These are phyloP conservation scores for Nanger granti DNA, from an alignment of 2,113 vertebrate species.

Conservation along the genomic window DNA sequence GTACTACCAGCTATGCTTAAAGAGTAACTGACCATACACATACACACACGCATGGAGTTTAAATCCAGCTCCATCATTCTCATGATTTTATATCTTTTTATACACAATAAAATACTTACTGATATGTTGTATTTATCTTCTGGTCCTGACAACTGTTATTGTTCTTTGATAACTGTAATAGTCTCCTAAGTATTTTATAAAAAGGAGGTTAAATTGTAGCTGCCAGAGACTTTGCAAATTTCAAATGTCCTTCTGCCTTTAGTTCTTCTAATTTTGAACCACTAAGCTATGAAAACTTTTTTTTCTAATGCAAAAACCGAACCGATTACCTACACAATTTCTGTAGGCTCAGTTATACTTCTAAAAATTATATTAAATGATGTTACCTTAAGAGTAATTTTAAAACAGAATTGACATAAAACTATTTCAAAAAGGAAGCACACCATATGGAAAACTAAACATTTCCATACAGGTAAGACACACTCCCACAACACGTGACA, in stretches of 20 bases:
- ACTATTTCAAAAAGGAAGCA: not conserved
- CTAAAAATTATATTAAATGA: not conserved
- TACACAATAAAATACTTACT: not conserved
- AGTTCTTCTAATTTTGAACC: constrained; percentile 14
- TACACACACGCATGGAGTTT: not conserved
- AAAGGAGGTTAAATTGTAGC: not conserved
- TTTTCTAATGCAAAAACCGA: not conserved
- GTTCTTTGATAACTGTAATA: constrained; percentile 9
- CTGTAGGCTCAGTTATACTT: not conserved
- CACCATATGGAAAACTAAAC: not conserved
- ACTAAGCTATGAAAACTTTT: not conserved
- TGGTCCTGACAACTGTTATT: not conserved
- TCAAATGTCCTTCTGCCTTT: not conserved
- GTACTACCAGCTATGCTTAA: not conserved
- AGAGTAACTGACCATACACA: not conserved
- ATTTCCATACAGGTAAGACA: not conserved
- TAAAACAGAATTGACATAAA: constrained; percentile 14
- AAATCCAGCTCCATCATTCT: not conserved
- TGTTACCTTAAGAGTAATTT: not conserved
- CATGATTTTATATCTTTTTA: not conserved
- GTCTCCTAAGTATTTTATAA: not conserved
- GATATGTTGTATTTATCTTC: not conserved
- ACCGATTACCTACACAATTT: not conserved
- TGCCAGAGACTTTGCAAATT: not conserved
- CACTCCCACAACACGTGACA: not conserved